These are phyloP conservation scores for Ophraella communa DNA, from an alignment of 2,888 invertebrate genomes.

Conservation along the genomic window DNA sequence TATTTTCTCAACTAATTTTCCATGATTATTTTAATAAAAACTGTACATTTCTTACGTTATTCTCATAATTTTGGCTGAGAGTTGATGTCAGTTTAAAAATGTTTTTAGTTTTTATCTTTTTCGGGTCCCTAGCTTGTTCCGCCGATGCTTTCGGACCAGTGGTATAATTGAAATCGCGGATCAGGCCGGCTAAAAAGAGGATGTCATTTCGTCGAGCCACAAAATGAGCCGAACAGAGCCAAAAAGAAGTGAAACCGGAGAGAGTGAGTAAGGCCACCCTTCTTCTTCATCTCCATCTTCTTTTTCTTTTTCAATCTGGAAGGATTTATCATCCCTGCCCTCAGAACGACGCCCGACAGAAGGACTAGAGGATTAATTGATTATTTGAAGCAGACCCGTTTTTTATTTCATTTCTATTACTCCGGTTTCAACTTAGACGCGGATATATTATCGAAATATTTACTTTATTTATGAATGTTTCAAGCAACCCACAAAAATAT, in stretches of 20 bases:
- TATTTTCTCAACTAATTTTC: too few relatives aligned
- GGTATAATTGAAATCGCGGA: constrained; percentile 60
- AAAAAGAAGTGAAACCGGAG: constrained; percentile 38
- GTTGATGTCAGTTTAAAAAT: too few relatives aligned
- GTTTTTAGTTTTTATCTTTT: not conserved
- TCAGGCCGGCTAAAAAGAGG: constrained; percentile 59
- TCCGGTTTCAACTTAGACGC: not conserved
- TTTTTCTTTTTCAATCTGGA: constrained; percentile 23
- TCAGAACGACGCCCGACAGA: constrained; percentile 4
- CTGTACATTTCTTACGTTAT: too few relatives aligned
- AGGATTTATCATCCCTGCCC: constrained; percentile 19
- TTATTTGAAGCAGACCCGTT: not conserved
- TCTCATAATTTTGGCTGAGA: too few relatives aligned
- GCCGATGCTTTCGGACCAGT: constrained; percentile 23
- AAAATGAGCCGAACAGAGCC: constrained; percentile 46
- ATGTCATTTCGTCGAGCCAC: constrained; percentile 56
- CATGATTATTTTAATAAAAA: too few relatives aligned
- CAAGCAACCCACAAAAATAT: too few relatives aligned
- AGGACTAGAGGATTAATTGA: constrained; percentile 20
- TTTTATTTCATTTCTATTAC: not conserved
- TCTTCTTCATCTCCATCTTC: constrained; percentile 39
- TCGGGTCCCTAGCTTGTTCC: not conserved
- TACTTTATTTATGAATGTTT: constrained; percentile 1
- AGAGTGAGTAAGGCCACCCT: constrained; percentile 52
- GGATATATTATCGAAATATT: not conserved